Evolutionary conservation across 1,140 invertebrate species (phyloP).

Genomic region (Papilio helenus): DNA sequence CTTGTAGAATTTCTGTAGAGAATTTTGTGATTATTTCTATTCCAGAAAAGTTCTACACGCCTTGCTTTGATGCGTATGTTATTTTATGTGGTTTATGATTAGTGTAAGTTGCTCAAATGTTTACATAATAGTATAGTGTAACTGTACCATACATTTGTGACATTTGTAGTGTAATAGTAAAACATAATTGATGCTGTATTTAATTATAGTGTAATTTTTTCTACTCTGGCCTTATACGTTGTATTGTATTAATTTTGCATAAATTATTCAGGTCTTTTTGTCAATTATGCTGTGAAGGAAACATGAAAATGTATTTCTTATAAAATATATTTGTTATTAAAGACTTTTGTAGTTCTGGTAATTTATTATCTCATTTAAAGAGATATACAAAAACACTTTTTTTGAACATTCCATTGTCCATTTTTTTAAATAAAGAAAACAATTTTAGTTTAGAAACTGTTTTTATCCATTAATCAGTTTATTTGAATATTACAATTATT

Average conservation of each 20-base stretch:
- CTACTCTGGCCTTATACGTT: not conserved
- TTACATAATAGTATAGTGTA: constrained; percentile 32
- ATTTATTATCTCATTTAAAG: too few relatives aligned
- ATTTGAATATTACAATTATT: too few relatives aligned
- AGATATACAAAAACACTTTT: not conserved
- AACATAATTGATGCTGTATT: not conserved
- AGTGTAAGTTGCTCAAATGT: constrained; percentile 9
- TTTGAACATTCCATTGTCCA: too few relatives aligned
- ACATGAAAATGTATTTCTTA: not conserved
- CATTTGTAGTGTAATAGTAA: not conserved
- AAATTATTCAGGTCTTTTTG: constrained; percentile 9
- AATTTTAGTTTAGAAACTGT: too few relatives aligned
- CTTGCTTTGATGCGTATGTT: not conserved
- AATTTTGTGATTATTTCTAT: not conserved
- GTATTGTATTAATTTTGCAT: constrained; percentile 9
- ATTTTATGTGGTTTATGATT: not conserved
- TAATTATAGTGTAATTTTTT: constrained; percentile 16
- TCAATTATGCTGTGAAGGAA: not conserved
- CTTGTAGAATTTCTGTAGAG: not conserved
- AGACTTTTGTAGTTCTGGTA: too few relatives aligned
- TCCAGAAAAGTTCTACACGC: not conserved
- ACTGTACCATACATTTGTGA: not conserved
- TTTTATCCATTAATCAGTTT: too few relatives aligned
- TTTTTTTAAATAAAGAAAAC: too few relatives aligned
- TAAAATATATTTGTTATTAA: not conserved